These are phyloP conservation scores for Drosophila neutralis DNA, from an alignment of 2,888 invertebrate genomes.

Conservation along the genomic window DNA sequence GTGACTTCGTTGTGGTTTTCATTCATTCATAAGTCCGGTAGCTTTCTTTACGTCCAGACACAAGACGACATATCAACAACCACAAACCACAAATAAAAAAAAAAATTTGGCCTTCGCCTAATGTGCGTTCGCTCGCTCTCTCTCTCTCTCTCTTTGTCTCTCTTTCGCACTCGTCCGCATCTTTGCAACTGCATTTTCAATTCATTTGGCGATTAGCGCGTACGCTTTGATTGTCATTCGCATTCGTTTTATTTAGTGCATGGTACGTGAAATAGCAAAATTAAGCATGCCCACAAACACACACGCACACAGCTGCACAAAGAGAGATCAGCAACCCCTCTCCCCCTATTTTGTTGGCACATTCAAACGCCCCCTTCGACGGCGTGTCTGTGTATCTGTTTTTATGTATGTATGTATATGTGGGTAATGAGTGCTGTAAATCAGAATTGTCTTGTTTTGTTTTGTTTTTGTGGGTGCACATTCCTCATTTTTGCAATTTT, in stretches of 20 bases:
- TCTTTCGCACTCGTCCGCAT: constrained; percentile 7
- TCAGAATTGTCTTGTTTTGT: constrained; percentile 60
- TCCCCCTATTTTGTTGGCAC: constrained; percentile 42
- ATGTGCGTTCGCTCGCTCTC: constrained; percentile 13
- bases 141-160: constrained; percentile 7
- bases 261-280: constrained; percentile 58
- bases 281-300: constrained; percentile 19
- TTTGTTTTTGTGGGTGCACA: constrained; percentile 50
- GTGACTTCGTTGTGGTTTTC: constrained; percentile 36
- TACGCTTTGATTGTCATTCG: constrained; percentile 58
- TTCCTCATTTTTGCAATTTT: constrained; percentile 56
- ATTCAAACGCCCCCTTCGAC: constrained; percentile 50
- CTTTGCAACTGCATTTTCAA: constrained; percentile 50
- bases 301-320: constrained; percentile 16
- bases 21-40: constrained; percentile 56
- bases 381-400: constrained; percentile 17
- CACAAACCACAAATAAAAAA: constrained; percentile 7
- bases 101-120: constrained; percentile 51
- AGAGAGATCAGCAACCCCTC: constrained; percentile 44
- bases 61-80: constrained; percentile 21
- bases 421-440: constrained; percentile 66
- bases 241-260: constrained; percentile 51
- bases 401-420: background rate
- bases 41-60: constrained; percentile 23
- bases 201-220: constrained; percentile 53